Percentiles rank a stretch among this genome's conserved stretches.
phyloP scores from a whole-genome alignment of 2,888 invertebrate genomes.

The Drosophila hamatofila region DNA sequence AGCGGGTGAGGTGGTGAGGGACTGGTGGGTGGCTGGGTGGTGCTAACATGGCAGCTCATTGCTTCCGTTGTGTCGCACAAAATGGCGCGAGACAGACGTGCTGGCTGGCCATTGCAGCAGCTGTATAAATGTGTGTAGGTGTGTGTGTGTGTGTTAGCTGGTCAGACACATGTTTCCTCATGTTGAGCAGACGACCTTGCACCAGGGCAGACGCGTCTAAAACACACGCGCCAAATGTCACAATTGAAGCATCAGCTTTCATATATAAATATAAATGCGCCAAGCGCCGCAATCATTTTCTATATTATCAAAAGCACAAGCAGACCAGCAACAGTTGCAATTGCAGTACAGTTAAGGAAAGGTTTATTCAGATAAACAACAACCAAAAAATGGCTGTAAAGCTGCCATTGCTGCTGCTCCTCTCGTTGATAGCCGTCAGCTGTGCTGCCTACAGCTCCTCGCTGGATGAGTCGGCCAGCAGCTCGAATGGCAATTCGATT shows the following conservation, averaged over 20 bases:
- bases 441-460: slow-evolving; percentile 41
- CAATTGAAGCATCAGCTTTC: slow-evolving; percentile 31
- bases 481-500: slow-evolving; percentile 46
- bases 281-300: slow-evolving; percentile 54
- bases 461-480: slow-evolving; percentile 9
- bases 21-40: background rate
- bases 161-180: slow-evolving; percentile 66
- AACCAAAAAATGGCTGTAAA: slow-evolving; percentile 32
- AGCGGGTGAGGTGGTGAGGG: background rate
- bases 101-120: slow-evolving; percentile 23
- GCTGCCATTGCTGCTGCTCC: slow-evolving; percentile 24
- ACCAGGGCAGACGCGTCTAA: slow-evolving; percentile 39
- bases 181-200: slow-evolving; percentile 68
- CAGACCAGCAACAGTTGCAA: slow-evolving; percentile 6
- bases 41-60: slow-evolving; percentile 5
- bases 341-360: background rate
- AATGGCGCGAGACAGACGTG: slow-evolving; percentile 59
- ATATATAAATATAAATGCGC: slow-evolving; percentile 58
- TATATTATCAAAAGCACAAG: slow-evolving; percentile 32
- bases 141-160: slow-evolving; percentile 17
- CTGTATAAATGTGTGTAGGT: slow-evolving; percentile 10
- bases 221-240: slow-evolving; percentile 59
- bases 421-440: slow-evolving; percentile 27
- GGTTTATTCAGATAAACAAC: background rate
- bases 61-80: slow-evolving; percentile 45